Evolutionary conservation across 2,113 vertebrate species (phyloP), one percentile per base, ranked within the genome.

Genomic region (Pedionomus torquatus): DNA sequence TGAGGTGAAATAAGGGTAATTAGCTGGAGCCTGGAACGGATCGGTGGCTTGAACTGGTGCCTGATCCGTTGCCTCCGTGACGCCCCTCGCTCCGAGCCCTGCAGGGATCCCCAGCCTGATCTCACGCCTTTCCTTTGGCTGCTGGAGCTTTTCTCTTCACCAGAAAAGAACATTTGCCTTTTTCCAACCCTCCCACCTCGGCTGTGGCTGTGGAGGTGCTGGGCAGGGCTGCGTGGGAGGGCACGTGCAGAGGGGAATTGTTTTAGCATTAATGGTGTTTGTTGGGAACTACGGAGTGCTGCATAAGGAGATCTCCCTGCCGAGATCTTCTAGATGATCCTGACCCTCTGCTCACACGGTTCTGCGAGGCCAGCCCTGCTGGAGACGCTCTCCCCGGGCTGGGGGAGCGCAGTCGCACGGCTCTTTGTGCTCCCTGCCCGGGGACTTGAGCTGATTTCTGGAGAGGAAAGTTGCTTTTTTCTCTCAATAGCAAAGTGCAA

Each of bases 161-260:
- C 5, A 1, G 25, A 7, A 84, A 24, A 54, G 65, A 89, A 17
- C 21, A 2, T 0, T 52, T 87, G 48, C 44, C 43, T 78, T 55
- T 52, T 48, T 69, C 5, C 65, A 58, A 1, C n/a, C 71, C 70
- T 14, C 70, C 58, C 11, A 11, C 61, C 0, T 2, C 4, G 39
- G 1, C 57, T 65, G 37, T 1, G 14, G n/a, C n/a, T n/a, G n/a
- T n/a, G 0, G 2, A 1, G 43, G 61, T 0, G 1, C 72, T 37
- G 85, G 84, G 77, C 33, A 43, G 81, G 72, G 51, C 4, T 37
- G 78, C 2, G 54, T 52, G 65, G 91, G 78, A 68, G 76, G 5
- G 31, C 7, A 1, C 1, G 28, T 18, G 41, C 84, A 3, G 24
- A 11, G 78, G 41, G 66, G 51, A 41, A 18, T 55, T 78, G 72